Base-by-base conservation (phyloP, 2,888 invertebrate genomes). In the Mechanitis messenoides region DNA sequence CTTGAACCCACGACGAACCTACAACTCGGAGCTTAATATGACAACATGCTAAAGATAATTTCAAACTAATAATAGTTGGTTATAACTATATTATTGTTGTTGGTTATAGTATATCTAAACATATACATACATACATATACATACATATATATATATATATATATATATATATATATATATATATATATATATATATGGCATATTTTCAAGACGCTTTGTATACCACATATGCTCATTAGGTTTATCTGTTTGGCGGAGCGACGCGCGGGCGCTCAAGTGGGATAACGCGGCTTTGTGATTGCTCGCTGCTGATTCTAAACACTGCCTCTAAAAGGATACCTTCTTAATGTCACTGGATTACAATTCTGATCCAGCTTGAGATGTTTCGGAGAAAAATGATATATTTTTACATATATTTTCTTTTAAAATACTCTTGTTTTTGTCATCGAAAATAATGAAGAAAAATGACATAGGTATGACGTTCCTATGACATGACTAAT, bases 271-370 rank as follows among this genome's bases (percentile, higher is more conserved):
- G 81, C 82, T 84, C 81, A 83, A 79, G 75, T 76, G 79, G 83
- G 81, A 83, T 85, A 83, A 84, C 75, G 62, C 65, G 79, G 80
- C 81, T 84, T 85, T 85, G 82, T 83, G 80, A 70, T 72, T 63
- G 66, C 63, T 64, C 65, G 62, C 61, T 61, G 67, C 58, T 68
- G 68, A 63, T 68, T 68, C 67, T 62, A 62, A 64, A 57, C 62
- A 55, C 57, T 60, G 56, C 45, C 59, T 58, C 56, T 38, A 66
- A 65, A 69, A 66, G 67, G 65, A 66, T 67, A 65, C 68, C 66
- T 68, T 59, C 61, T 66, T 68, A 68, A 70, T 67, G 71, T 68
- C 55, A 45, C 61, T 55, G 64, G 61, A 69, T 71, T 65, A 68
- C 65, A 64, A 60, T 56, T 56, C 38, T 64, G 65, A 64, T 65